Conservation (phyloP, 1,140 invertebrate genomes). For the Samia ricini region DNA sequence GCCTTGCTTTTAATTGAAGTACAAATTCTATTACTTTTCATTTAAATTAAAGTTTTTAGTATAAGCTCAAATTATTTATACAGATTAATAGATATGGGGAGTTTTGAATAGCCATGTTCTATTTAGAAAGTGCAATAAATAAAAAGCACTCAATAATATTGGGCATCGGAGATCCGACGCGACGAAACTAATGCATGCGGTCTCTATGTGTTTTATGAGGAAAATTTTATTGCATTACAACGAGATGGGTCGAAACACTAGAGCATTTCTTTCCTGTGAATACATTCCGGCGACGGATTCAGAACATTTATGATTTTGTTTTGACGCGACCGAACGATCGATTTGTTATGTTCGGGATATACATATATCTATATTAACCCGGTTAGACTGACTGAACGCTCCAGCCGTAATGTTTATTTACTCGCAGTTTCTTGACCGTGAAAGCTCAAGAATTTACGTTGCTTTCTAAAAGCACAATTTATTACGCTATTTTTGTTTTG, state of each 20-base stretch:
- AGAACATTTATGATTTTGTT: constrained; percentile 27
- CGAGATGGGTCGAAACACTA: background rate
- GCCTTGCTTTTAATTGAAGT: too few species aligned
- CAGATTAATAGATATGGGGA: too few species aligned
- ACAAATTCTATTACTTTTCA: too few species aligned
- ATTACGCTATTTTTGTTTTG: too few species aligned
- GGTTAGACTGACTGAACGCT: too few species aligned
- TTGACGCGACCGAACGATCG: constrained; percentile 13
- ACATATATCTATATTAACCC: background rate
- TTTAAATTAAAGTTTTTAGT: too few species aligned
- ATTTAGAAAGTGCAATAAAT: background rate
- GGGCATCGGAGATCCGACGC: too few species aligned
- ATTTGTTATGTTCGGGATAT: background rate
- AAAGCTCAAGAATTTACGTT: background rate
- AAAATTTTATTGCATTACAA: background rate
- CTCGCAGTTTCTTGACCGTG: background rate
- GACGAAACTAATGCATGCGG: too few species aligned
- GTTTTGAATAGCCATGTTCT: background rate
- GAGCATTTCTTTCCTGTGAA: background rate
- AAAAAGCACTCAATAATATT: background rate
- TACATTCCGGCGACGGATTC: background rate
- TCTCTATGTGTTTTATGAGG: background rate
- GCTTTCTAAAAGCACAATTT: background rate
- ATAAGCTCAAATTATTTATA: too few species aligned
- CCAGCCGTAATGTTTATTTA: background rate